A percentile compares a stretch with the other conserved stretches of the same genome.
Conservation (phyloP, 2,113 vertebrate genomes). For the Meriones unguiculatus region DNA sequence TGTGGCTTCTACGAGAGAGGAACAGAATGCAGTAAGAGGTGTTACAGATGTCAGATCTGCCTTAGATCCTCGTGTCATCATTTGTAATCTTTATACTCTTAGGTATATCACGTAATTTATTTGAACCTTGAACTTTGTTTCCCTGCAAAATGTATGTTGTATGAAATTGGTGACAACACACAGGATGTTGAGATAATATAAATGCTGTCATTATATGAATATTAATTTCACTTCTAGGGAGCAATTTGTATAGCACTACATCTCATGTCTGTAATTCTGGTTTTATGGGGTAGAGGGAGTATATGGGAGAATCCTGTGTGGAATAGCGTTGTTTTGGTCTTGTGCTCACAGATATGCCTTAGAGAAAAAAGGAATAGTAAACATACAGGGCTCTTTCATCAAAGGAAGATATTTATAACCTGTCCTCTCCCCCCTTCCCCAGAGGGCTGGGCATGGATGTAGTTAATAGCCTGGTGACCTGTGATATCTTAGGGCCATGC, state of each 20-base stretch:
- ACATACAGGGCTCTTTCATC: neutral
- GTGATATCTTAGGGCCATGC: neutral
- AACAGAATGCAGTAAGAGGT: neutral
- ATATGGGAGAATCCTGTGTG: neutral
- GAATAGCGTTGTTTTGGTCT: neutral
- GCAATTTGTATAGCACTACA: neutral
- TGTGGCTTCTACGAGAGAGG: neutral
- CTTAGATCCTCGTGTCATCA: neutral
- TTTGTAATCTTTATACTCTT: neutral
- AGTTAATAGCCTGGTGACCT: neutral
- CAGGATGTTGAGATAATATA: neutral
- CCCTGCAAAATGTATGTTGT: neutral
- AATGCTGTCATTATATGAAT: neutral
- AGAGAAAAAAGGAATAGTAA: neutral
- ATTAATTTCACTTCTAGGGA: neutral
- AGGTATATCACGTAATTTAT: neutral
- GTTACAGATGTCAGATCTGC: neutral
- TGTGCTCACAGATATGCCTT: neutral
- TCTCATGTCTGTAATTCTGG: neutral
- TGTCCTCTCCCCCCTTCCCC: neutral
- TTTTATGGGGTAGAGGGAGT: neutral
- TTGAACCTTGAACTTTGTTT: constrained; percentile 19
- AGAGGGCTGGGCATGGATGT: neutral
- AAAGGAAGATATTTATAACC: neutral
- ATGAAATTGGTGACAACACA: neutral